Conservation (phyloP, 2,113 vertebrate species). For the Ellobius talpinus region DNA sequence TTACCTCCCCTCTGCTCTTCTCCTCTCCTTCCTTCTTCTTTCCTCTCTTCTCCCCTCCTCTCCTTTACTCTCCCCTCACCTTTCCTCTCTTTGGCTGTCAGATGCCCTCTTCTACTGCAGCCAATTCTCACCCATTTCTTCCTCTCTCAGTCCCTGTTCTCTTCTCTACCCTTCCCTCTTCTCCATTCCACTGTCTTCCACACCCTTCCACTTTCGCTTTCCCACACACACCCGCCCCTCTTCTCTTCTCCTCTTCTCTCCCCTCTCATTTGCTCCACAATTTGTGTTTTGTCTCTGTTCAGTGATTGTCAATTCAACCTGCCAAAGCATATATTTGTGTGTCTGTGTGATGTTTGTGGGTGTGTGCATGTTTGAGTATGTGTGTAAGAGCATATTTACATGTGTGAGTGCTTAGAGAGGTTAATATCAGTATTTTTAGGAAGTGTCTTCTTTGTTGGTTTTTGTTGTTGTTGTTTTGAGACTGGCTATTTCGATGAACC, state of each 20-base stretch:
- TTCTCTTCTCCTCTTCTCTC: background rate
- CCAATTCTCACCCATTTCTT: too few relatives aligned
- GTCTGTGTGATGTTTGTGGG: background rate
- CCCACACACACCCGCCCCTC: too few relatives aligned
- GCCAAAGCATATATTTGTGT: background rate
- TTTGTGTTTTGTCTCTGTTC: background rate
- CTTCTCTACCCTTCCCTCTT: accelerated
- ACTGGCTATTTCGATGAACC: background rate
- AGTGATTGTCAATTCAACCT: background rate
- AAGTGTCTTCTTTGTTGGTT: too few relatives aligned
- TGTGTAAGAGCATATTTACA: background rate
- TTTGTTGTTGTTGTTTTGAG: too few relatives aligned
- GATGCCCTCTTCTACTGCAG: background rate
- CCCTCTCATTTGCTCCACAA: background rate
- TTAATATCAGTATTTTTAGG: background rate
- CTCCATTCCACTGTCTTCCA: background rate
- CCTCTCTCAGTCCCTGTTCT: background rate
- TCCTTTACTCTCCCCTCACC: background rate
- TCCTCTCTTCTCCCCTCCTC: background rate
- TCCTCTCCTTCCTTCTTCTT: background rate
- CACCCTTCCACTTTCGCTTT: too few relatives aligned
- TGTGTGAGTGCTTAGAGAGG: background rate
- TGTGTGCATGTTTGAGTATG: background rate
- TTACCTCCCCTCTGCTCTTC: background rate
- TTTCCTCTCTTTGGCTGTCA: background rate